Evolutionary conservation across 2,888 invertebrate genomes (phyloP), one percentile per base, ranked within the genome.

Genomic region (Phortica magna): DNA sequence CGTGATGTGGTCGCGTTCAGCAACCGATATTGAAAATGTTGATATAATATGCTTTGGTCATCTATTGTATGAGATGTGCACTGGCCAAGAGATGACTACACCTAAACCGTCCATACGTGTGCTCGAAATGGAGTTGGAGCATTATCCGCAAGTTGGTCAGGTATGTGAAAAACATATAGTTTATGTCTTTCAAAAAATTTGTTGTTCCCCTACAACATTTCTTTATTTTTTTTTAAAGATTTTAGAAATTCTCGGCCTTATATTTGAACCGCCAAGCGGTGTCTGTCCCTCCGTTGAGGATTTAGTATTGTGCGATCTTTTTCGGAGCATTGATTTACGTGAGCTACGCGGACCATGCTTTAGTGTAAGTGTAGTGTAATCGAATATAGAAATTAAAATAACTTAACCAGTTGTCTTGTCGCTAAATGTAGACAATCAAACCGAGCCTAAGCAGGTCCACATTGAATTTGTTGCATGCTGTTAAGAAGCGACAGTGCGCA

Each of bases 11-110:
- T 92, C 92, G 75, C 91, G 91, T 79, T 89, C 91, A 67, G 90
- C 90, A 74, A 90, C 89, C 59, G 92, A 92, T 89, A 92, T 93
- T 83, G 93, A 92, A 88, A 92, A 90, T 90, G 93, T 95, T 76
- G 95, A 95, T 90, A 94, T 94, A 17, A 93, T 95, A 80, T 95
- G 95, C 85, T 95, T 98, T 84, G 97, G 97, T 43, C 96, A 96
- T 91, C 94, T 98, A 88, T 93, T 98, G 76, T 98, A 96, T 91
- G 98, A 98, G 93, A 98, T 98, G 98, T 95, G 97, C 85, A 95
- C 96, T 19, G 98, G 97, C 57, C 95, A 95, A 82, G 96, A 97
- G 88, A 92, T 97, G 80, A 94, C 95, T 83, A 93, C 95, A 59
- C 94, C 96, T 73, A 94, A 94, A 88, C 96, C 96, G 72, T 94